Evolutionary conservation across 2,797 vertebrate species (phyloP), one percentile per base, ranked within the genome.

Genomic region (Dipus sagitta): DNA sequence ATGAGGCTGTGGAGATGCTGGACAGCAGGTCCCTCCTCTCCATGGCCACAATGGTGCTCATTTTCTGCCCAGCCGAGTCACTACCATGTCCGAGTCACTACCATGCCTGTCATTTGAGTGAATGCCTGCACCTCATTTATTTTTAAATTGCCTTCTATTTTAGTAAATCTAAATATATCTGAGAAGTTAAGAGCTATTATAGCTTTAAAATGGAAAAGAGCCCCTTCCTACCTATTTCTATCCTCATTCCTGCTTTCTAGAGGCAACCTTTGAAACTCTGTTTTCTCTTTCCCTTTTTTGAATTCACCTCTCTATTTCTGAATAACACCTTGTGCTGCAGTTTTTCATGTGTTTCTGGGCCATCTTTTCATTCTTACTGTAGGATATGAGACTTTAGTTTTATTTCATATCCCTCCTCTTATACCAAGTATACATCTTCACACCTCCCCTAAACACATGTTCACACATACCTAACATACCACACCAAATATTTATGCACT

Each of bases 361-460:
- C 28, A 10, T 67, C 54, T 86, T 26, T 67, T 30, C 26, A 72
- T 34, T 79, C 54, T 42, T 64, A 14, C 28, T 24, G 24, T 67
- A 65, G 64, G 65, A 28, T 58, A 13, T 30, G 26, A 68, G 80
- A 54, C 54, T 67, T 85, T 21, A 78, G 18, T n/a, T 68, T 88
- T 72, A 34, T 72, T 26, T 20, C 1, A 3, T 6, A 2, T 75
- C 79, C 21, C n/a, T 80, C 68, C 79, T 17, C 17, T 23, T 47
- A 0, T 14, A 30, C 8, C 15, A 30, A 23, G 0, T 42, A 70
- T 0, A 0, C 4, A 13, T 4, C 21, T 64, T 67, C 26, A 28
- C 9, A 42, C n/a, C 32, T 34, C 3, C 26, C 6, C 30, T 28
- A 87, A 38, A 70, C 62, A 85, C 47, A 85, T 18, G 62, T 2